Evolutionary conservation across 2,888 invertebrate genomes (phyloP).

Genomic region (Synergus itoensis): DNA sequence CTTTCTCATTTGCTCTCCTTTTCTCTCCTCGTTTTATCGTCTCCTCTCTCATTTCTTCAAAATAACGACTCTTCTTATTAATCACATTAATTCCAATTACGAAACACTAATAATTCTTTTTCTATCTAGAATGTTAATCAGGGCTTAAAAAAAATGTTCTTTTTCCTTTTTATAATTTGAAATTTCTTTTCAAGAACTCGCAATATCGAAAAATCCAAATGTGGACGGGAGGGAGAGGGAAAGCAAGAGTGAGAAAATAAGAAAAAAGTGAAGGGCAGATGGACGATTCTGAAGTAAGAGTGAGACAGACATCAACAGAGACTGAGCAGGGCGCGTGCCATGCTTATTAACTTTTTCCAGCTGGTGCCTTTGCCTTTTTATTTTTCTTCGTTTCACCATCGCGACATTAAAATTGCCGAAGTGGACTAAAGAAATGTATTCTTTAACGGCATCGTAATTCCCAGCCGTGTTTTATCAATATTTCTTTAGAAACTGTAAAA

Average conservation of each 20-base stretch:
- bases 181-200: not conserved
- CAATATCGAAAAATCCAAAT: not conserved
- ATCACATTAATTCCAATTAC: not conserved
- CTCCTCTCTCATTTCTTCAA: conserved; percentile 1
- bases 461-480: not conserved
- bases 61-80: not conserved
- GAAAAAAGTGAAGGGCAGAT: not conserved
- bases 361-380: conserved; percentile 45
- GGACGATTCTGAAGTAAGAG: not conserved
- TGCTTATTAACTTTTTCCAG: conserved; percentile 57
- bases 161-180: not conserved
- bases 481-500: not conserved
- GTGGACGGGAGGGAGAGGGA: conserved; percentile 34
- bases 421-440: conserved; percentile 15
- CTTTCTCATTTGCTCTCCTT: conserved; percentile 47
- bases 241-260: conserved; percentile 26
- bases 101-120: too few species aligned
- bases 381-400: conserved; percentile 43
- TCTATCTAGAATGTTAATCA: too few species aligned
- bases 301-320: conserved; percentile 11
- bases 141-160: not conserved
- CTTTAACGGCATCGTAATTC: conserved; percentile 10
- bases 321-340: conserved; percentile 57
- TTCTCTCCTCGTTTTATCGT: conserved; percentile 30
- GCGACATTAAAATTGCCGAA: conserved; percentile 20